phyloP scores from a whole-genome alignment of 2,888 invertebrate species.

The Smittia aterrima region DNA sequence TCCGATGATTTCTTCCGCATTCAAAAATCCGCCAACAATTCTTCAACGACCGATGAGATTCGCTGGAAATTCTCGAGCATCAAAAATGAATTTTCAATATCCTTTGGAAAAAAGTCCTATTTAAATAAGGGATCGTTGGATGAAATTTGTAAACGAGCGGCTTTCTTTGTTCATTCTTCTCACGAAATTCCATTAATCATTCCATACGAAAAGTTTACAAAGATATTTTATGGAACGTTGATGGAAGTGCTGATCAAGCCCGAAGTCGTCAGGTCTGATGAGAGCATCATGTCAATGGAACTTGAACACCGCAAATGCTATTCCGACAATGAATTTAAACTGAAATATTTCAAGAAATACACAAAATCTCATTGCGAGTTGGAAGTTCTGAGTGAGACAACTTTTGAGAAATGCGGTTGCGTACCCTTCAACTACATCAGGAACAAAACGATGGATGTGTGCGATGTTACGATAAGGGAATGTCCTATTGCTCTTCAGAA shows the following conservation, averaged over 20 bases:
- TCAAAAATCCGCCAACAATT: no score
- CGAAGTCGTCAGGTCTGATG: neutral
- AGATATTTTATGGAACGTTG: neutral
- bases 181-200: neutral
- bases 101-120: no score
- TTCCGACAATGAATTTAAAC: constrained; percentile 45
- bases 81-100: no score
- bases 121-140: no score
- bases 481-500: no score
- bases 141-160: no score
- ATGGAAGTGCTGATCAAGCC: neutral
- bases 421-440: constrained; percentile 42
- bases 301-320: constrained; percentile 45
- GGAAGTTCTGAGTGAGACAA: constrained; percentile 46
- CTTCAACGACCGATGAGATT: no score
- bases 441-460: no score
- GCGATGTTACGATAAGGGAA: no score
- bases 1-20: no score
- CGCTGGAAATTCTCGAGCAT: no score
- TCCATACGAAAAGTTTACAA: neutral
- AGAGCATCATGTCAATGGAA: neutral
- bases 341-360: constrained; percentile 46
- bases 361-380: constrained; percentile 46
- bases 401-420: constrained; percentile 45
- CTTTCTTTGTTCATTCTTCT: neutral